Evolutionary conservation across 2,797 vertebrate genomes (phyloP), one percentile per base, ranked within the genome.

Genomic region (Oophaga sylvatica): DNA sequence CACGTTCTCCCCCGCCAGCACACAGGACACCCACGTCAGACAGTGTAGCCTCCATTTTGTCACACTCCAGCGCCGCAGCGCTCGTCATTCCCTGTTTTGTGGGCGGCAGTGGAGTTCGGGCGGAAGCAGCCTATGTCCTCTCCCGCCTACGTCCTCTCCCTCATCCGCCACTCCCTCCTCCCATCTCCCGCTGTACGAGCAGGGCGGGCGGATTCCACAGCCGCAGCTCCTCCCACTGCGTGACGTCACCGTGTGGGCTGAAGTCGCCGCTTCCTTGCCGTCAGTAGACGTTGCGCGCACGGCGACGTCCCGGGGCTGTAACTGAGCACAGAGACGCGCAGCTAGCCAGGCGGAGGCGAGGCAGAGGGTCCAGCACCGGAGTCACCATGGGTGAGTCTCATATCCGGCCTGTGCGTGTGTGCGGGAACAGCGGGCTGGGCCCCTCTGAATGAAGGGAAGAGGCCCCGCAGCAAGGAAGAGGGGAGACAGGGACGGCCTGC

Each of bases 321-420:
- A 78, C 63, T 22, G 65, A 89, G 62, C 7, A 31, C 31, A 35
- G 70, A 88, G 78, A 70, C 73, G 68, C 60, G 83, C 70, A 56
- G 60, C 45, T 62, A 63, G 57, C 80, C 80, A 82, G 71, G 73
- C 45, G 12, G n/a, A n/a, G n/a, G n/a, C n/a, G 48, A 59, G 35
- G 35, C 48, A 12, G 15, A 71, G 65, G 71, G 29, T 20, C 56
- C 84, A 63, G 80, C 41, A 86, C 73, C 56, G 57, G 26, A 79
- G 57, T 26, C 70, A 89, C 35, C 75, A 89, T 89, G 88, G 88
- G 88, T 89, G 84, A 89, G 88, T 87, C 12, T 89, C 73, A 82
- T 59, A 77, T 26, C 35, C 73, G 26, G 59, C 83, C 41, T 19
- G 35, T 16, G 35, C 19, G 6, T 71, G 5, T 35, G 29, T 22